Conservation (phyloP, 2,888 invertebrate species). For the Linnaemya tessellans region DNA sequence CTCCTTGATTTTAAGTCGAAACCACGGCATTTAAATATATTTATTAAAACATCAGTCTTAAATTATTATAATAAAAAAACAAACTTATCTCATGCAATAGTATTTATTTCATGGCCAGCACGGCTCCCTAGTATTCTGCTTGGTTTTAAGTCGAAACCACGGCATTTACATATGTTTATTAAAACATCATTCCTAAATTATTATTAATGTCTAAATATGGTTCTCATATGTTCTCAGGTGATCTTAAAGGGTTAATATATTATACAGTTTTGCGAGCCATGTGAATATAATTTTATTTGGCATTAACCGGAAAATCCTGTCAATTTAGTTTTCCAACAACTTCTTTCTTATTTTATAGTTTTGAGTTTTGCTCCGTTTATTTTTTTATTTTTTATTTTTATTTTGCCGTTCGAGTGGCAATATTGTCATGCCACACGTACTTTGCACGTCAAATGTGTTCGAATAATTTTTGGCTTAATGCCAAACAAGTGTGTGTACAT, state of each 20-base stretch:
- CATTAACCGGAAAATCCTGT: conserved; percentile 76
- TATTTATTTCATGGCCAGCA: too few species aligned
- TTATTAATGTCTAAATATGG: too few species aligned
- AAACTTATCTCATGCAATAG: too few species aligned
- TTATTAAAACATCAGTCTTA: too few species aligned
- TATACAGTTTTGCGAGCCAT: conserved; percentile 47
- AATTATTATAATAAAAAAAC: too few species aligned
- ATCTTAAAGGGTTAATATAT: conserved; percentile 51
- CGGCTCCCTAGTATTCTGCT: too few species aligned
- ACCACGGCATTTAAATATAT: too few species aligned
- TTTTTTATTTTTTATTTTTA: conserved; percentile 16
- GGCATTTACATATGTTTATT: too few species aligned
- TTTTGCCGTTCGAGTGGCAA: conserved; percentile 32
- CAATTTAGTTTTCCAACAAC: conserved; percentile 72
- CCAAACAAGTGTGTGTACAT: conserved; percentile 69
- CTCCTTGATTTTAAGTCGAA: too few species aligned
- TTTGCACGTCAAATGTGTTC: conserved; percentile 60
- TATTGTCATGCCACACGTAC: conserved; percentile 69
- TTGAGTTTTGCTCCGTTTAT: conserved; percentile 24
- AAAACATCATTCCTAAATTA: too few species aligned
- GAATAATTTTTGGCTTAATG: conserved; percentile 61
- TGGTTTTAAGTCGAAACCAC: too few species aligned
- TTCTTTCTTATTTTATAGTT: conserved; percentile 52
- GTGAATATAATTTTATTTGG: conserved; percentile 71
- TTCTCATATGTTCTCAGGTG: too few species aligned